phyloP scores from a whole-genome alignment of 2,888 invertebrate species.

The Lochmaea crataegi region DNA sequence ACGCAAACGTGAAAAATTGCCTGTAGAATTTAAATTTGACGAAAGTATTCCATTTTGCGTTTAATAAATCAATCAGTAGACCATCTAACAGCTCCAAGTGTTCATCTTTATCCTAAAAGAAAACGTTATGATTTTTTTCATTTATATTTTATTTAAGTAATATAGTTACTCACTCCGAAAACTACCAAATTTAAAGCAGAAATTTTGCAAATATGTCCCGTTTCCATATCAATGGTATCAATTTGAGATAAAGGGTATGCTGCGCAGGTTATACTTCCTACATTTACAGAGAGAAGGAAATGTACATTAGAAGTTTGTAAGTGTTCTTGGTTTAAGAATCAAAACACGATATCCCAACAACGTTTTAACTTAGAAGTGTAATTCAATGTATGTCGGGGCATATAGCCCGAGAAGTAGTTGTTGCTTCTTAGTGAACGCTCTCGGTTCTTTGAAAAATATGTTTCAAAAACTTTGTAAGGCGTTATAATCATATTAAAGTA shows the following conservation, averaged over 20 bases:
- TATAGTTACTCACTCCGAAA: conserved; percentile 82
- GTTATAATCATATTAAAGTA: too few species aligned
- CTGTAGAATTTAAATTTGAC: conserved; percentile 94
- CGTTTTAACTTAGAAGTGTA: too few species aligned
- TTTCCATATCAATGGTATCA: conserved; percentile 93
- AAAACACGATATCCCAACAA: not conserved
- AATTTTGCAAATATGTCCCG: conserved; percentile 93
- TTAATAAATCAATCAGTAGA: conserved; percentile 89
- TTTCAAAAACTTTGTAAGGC: too few species aligned
- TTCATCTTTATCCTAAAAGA: conserved; percentile 85
- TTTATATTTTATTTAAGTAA: conserved; percentile 9
- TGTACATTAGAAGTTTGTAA: not conserved
- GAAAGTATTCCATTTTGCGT: conserved; percentile 98
- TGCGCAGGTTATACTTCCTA: conserved; percentile 91
- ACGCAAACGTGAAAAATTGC: conserved; percentile 89
- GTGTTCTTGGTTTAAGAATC: too few species aligned
- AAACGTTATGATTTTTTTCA: conserved; percentile 52
- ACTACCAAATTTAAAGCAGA: conserved; percentile 96
- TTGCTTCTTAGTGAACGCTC: too few species aligned
- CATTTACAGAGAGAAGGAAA: conserved; percentile 42
- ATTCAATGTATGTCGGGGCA: too few species aligned
- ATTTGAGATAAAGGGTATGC: conserved; percentile 95
- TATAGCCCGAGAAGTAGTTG: too few species aligned
- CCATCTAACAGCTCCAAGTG: conserved; percentile 97
- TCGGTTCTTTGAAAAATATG: too few species aligned